phyloP scores from a whole-genome alignment of 1,140 invertebrate genomes.

The Microplitis mediator region DNA sequence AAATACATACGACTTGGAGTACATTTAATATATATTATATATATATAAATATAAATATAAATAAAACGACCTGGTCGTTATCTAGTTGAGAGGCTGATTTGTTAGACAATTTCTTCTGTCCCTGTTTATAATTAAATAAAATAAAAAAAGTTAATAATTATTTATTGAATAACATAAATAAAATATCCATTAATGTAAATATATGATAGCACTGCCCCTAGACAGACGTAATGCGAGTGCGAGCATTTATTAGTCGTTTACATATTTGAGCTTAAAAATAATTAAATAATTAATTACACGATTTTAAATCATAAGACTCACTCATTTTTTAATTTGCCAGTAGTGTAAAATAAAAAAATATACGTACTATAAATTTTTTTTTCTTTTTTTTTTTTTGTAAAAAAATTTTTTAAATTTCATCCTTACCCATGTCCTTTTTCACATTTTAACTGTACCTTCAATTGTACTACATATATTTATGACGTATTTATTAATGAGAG shows the following conservation, averaged over 20 bases:
- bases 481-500: background rate
- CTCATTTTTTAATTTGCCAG: background rate
- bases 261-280: conserved; percentile 27
- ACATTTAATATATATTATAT: background rate
- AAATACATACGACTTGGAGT: background rate
- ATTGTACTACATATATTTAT: background rate
- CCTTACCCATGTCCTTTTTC: background rate
- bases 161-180: no score
- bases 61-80: conserved; percentile 45
- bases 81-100: conserved; percentile 58
- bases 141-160: no score
- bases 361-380: background rate
- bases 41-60: conserved; percentile 1
- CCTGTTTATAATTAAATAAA: conserved; percentile 53
- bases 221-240: conserved; percentile 33
- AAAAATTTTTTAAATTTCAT: background rate
- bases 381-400: conserved; percentile 6
- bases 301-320: background rate
- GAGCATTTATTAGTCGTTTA: conserved; percentile 11
- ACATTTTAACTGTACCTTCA: background rate
- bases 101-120: conserved; percentile 60
- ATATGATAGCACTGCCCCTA: conserved; percentile 61
- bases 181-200: conserved; percentile 39
- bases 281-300: background rate
- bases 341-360: background rate